A percentile compares a stretch with the other conserved stretches of the same genome.
Conservation (phyloP, 30 jellyfish, hydroid and myxozoan genomes). For the Cassiopea andromeda region DNA sequence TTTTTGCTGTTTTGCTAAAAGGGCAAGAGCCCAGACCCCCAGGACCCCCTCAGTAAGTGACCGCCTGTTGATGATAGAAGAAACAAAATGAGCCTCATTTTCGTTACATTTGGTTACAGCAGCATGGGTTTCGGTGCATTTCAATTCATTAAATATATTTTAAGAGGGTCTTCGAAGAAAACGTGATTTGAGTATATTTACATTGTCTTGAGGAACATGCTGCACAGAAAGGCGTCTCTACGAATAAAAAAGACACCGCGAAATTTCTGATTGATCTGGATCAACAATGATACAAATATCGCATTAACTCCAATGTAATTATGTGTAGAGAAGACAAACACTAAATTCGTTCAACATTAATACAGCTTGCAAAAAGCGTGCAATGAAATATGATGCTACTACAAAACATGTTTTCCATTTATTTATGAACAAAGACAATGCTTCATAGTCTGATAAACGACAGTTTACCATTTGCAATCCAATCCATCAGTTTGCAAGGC, state of each 20-base stretch:
- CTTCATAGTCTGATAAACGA: not conserved
- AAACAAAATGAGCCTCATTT: too few species aligned
- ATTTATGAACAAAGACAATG: not conserved
- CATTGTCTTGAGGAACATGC: not conserved
- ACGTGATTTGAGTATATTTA: not conserved
- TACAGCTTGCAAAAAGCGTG: not conserved
- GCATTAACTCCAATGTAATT: conserved; percentile 19
- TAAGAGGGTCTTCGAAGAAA: not conserved
- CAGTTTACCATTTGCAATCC: not conserved
- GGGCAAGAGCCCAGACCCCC: too few species aligned
- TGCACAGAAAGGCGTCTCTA: conserved; percentile 13
- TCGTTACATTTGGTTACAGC: too few species aligned
- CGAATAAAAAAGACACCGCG: conserved; percentile 3
- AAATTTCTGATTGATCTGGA: not conserved
- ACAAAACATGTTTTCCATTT: not conserved
- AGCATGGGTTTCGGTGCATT: too few species aligned
- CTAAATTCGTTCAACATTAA: not conserved
- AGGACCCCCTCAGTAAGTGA: too few species aligned
- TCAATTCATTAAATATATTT: too few species aligned
- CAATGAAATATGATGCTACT: not conserved
- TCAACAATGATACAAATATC: conserved; percentile 21
- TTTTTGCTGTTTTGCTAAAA: too few species aligned
- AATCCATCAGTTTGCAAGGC: too few species aligned
- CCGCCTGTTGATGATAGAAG: too few species aligned
- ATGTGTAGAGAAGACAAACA: not conserved